Percentiles rank a stretch among this genome's conserved stretches.
Evolutionary conservation across 2,797 vertebrate genomes (phyloP).

Genomic region (Gobionotothen gibberifrons): DNA sequence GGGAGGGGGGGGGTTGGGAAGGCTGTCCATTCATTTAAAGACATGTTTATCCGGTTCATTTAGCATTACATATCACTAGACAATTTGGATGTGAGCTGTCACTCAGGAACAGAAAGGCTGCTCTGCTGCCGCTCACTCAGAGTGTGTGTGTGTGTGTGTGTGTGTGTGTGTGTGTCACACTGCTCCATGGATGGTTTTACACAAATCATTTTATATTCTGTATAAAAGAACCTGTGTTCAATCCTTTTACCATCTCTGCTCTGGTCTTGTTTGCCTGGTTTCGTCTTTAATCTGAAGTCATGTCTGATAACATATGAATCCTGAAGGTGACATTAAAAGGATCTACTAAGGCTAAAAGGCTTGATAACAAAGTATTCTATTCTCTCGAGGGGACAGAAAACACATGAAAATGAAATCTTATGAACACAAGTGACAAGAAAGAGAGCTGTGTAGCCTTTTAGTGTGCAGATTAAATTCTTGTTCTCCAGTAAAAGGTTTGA

Average conservation of each 20-base stretch:
- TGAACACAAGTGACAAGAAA: conserved; percentile 53
- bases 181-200: conserved; percentile 17
- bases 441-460: conserved; percentile 62
- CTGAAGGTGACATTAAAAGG: conserved; percentile 78
- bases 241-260: conserved; percentile 26
- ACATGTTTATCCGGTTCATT: conserved; percentile 86
- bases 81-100: conserved; percentile 73
- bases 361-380: conserved; percentile 56
- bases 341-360: conserved; percentile 66
- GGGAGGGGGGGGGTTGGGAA: conserved; percentile 17
- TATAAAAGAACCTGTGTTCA: conserved; percentile 28
- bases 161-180: conserved; percentile 9
- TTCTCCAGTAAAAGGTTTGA: conserved; percentile 43
- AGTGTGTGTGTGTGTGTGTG: conserved; percentile 4
- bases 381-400: conserved; percentile 55
- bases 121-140: conserved; percentile 16
- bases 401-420: conserved; percentile 41
- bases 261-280: conserved; percentile 53
- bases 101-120: conserved; percentile 57
- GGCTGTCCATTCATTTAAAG: conserved; percentile 80
- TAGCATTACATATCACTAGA: conserved; percentile 81
- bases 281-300: conserved; percentile 56
- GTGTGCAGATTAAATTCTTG: conserved; percentile 36
- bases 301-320: conserved; percentile 67
- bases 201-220: conserved; percentile 26